Evolutionary conservation across 2,113 vertebrate genomes (phyloP), one percentile per base, ranked within the genome.

Genomic region (Suricata suricatta): DNA sequence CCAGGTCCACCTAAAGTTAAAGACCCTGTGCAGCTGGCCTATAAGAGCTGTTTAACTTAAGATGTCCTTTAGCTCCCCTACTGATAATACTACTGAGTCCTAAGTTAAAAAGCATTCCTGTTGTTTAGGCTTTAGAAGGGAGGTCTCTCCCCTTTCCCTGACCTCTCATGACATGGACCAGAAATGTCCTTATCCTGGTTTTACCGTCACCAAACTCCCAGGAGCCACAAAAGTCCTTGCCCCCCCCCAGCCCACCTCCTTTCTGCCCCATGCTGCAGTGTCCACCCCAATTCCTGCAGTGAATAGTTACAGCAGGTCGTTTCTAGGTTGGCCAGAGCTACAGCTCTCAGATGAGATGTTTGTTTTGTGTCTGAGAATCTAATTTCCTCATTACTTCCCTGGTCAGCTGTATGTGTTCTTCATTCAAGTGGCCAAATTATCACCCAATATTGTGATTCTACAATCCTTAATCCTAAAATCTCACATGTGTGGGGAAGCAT

Each of bases 121-220:
- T 69, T 60, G 2, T 83, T 72, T 7, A 4, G 33, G 57, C 71
- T 93, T 38, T 54, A 76, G 47, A 81, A 89, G 41, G 33, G 19
- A 44, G 38, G 8, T 66, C 21, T 93, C 14, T 87, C 4, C 44
- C 7, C 69, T 27, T 88, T 81, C 29, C 80, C 33, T 63, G 27
- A 82, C 64, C 31, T 84, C 52, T 89, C 0, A 7, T 81, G 66
- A 31, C 64, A n/a, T 89, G 47, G 84, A 95, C 69, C 4, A 47
- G 92, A 79, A 52, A 84, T 95, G 74, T 79, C 5, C n/a, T 91
- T 87, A 87, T 71, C 60, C 92, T 95, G 14, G 68, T 86, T 93
- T 94, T 89, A 82, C 63, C 16, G 66, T 83, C 72, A 47, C 21
- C 50, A 84, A 68, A 91, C 64, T 85, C 63, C 47, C 44, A 76